phyloP scores from a whole-genome alignment of 2,888 invertebrate species.

The Acleris sparsana region DNA sequence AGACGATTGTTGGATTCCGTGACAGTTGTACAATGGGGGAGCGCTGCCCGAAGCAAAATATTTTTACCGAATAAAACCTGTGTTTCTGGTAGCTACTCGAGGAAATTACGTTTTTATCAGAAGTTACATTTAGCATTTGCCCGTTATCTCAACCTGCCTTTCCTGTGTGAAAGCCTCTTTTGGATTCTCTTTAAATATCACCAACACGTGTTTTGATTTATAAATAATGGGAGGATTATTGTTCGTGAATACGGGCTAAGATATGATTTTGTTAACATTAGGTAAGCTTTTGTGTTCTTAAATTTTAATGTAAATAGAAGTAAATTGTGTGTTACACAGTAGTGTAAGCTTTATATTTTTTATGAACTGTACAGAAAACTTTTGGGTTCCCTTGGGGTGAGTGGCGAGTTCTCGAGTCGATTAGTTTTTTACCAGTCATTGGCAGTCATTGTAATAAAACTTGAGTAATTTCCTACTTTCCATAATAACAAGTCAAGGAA shows the following conservation, averaged over 20 bases:
- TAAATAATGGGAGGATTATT: slow-evolving; percentile 13
- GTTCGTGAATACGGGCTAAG: not conserved
- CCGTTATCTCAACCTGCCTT: slow-evolving; percentile 52
- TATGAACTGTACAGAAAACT: not conserved
- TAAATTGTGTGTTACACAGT: not conserved
- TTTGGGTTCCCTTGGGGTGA: slow-evolving; percentile 13
- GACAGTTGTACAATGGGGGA: slow-evolving; percentile 73
- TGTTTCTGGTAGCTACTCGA: slow-evolving; percentile 59
- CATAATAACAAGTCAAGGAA: slow-evolving; percentile 53
- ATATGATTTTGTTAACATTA: not conserved
- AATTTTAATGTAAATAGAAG: not conserved
- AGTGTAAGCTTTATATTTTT: not conserved
- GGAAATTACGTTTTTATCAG: slow-evolving; percentile 72
- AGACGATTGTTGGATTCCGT: slow-evolving; percentile 77
- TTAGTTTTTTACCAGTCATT: slow-evolving; percentile 55
- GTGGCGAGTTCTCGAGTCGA: slow-evolving; percentile 22
- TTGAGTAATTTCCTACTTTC: slow-evolving; percentile 51
- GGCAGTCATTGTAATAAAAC: slow-evolving; percentile 54
- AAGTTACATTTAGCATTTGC: slow-evolving; percentile 58
- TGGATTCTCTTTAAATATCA: slow-evolving; percentile 44
- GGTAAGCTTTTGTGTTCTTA: not conserved
- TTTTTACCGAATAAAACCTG: slow-evolving; percentile 65
- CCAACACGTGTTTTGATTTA: slow-evolving; percentile 32
- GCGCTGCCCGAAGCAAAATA: slow-evolving; percentile 66
- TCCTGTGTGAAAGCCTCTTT: slow-evolving; percentile 49